Evolutionary conservation across 2,113 vertebrate species (phyloP), one percentile per base, ranked within the genome.

Genomic region (Cinclus mexicanus): DNA sequence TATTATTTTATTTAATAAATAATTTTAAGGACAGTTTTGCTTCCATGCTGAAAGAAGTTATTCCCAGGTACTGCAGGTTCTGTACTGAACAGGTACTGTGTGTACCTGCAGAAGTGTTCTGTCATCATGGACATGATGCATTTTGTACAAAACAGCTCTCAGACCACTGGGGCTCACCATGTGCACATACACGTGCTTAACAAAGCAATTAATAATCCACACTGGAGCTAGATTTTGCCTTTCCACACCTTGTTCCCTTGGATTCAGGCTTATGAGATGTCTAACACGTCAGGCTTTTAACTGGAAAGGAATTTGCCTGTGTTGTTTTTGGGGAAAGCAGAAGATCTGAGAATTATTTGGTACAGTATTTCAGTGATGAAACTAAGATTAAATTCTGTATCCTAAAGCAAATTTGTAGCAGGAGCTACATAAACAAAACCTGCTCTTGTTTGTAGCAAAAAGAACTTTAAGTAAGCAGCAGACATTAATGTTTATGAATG

Each of bases 81-180:
- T 37, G 35, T 37, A 37, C 35, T 37, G 35, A 37, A 37, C 35
- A 37, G 67, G 19, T 22, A 4, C 23, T 28, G n/a, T 35, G 44
- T 17, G 12, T 72, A 15, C 21, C 53, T 68, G 14, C 68, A 57
- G 25, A 37, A 55, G 33, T 19, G 26, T 56, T 65, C 76, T 49
- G 22, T 23, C 67, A 24, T 31, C 24, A 7, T 14, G 3, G 12
- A 20, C 1, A 3, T 4, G 21, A 57, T 39, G 35, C 8, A 19
- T 65, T 93, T 57, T 53, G 26, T 39, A 33, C 65, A 31, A 25
- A 47, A 15, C 41, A 52, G 44, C n/a, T 25, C 57, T 31, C 42
- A 65, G 21, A 42, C 26, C 50, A 29, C 42, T 35, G 67, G 52
- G 49, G 28, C 46, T 82, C 4, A 0, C 35, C 0, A 0, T 23